Evolutionary conservation across 2,113 vertebrate species (phyloP), one percentile per base, ranked within the genome.

Genomic region (Genyomyrus donnyi): DNA sequence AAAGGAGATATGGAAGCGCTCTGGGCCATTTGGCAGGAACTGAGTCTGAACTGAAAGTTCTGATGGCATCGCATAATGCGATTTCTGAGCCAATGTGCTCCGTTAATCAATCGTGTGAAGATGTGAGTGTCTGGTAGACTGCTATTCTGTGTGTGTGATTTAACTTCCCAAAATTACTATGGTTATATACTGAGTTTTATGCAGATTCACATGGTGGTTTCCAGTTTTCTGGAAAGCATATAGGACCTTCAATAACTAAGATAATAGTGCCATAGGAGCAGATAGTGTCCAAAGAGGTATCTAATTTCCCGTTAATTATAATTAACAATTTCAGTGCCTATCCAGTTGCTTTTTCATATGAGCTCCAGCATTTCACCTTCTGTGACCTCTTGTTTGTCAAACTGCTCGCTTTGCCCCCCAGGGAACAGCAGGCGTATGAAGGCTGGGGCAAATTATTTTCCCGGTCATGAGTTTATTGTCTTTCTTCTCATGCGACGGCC

Each of bases 341-440:
- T 2, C 56, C 56, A 62, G n/a, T 10, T 4, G n/a, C n/a, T 31
- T 31, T 70, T 70, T 11, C 24, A 93, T 92, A 94, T 95, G 94
- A 94, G 94, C 95, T 88, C 45, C 56, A 92, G 58, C 48, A 90
- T 93, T 93, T 94, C 90, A 94, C 93, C 93, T 92, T 91, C 83
- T 24, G 48, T 93, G 93, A 92, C 93, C 93, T 91, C 52, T 35
- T 21, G 86, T 89, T 91, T 93, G 88, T 91, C 92, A 89, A 91
- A 91, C 85, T 70, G 90, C 91, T 90, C 15, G 84, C 87, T 89
- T 74, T 35, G 19, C 92, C 91, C 92, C 91, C 89, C 15, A 3
- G 92, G 91, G 93, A 93, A 90, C 89, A 87, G 52, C 86, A 90
- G 66, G 84, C 85, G 90, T 92, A 88, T 85, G n/a, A 66, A 90